A percentile compares a stretch with the other conserved stretches of the same genome.
phyloP scores from a whole-genome alignment of 2,113 vertebrate genomes.

The Bothrops jararaca region DNA sequence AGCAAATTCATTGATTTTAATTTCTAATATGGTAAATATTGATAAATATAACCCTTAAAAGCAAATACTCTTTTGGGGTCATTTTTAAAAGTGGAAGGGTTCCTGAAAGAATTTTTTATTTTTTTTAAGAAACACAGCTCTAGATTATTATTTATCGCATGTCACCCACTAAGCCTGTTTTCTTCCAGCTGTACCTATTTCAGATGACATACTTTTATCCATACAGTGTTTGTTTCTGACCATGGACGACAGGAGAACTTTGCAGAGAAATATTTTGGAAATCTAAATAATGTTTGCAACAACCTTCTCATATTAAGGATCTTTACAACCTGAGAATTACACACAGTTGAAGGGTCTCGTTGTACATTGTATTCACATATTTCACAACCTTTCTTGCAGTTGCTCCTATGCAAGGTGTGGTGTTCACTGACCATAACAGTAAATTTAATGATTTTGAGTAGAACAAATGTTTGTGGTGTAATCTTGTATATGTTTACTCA shows the following conservation, averaged over 20 bases:
- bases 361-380: not conserved
- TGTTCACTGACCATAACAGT: not conserved
- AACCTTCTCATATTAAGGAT: not conserved
- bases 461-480: no score
- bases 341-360: not conserved
- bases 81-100: not conserved
- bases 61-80: not conserved
- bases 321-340: not conserved
- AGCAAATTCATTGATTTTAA: not conserved
- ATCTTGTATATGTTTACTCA: not conserved
- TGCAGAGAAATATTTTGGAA: not conserved
- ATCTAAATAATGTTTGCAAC: not conserved
- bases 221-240: not conserved
- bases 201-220: not conserved
- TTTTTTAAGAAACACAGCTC: not conserved
- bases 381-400: not conserved
- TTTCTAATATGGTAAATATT: not conserved
- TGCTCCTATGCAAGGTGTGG: not conserved
- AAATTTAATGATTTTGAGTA: not conserved
- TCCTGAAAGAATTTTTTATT: not conserved
- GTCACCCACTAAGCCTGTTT: not conserved
- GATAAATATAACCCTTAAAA: not conserved
- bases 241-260: not conserved
- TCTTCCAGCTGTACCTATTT: not conserved
- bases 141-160: not conserved